A percentile compares a stretch with the other conserved stretches of the same genome.
Conservation (phyloP, 2,113 vertebrate species). For the Struthio camelus region DNA sequence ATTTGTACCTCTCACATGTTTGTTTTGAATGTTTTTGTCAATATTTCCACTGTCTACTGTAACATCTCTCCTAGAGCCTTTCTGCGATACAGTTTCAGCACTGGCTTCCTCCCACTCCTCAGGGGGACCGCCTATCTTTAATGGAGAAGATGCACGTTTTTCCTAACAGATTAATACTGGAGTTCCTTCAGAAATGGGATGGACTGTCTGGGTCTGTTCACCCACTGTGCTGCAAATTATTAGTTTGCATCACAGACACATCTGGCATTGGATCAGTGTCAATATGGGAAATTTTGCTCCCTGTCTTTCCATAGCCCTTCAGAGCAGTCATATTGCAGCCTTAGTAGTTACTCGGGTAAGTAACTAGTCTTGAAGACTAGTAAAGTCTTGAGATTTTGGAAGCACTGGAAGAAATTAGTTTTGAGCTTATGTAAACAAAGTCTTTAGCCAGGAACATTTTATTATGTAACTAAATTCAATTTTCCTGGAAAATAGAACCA, state of each 20-base stretch:
- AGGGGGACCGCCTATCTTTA: no score
- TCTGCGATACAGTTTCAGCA: no score
- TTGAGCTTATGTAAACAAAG: background rate
- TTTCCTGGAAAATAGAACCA: background rate
- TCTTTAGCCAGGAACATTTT: background rate
- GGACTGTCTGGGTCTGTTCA: background rate
- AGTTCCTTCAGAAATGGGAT: background rate
- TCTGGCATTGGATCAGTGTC: background rate
- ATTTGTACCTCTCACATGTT: no score
- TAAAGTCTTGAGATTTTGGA: background rate
- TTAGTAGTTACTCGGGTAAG: no score
- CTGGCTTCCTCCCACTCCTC: background rate
- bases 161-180: background rate
- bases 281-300: no score
- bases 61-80: background rate
- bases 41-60: background rate
- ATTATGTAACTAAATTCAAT: background rate
- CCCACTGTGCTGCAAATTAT: background rate
- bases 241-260: background rate
- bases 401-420: background rate
- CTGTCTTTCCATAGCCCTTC: no score
- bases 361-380: no score
- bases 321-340: no score
- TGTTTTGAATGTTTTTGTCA: background rate
- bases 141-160: background rate